A percentile compares a stretch with the other conserved stretches of the same genome.
Conservation (phyloP, 2,113 vertebrate species). For the Malurus melanocephalus region DNA sequence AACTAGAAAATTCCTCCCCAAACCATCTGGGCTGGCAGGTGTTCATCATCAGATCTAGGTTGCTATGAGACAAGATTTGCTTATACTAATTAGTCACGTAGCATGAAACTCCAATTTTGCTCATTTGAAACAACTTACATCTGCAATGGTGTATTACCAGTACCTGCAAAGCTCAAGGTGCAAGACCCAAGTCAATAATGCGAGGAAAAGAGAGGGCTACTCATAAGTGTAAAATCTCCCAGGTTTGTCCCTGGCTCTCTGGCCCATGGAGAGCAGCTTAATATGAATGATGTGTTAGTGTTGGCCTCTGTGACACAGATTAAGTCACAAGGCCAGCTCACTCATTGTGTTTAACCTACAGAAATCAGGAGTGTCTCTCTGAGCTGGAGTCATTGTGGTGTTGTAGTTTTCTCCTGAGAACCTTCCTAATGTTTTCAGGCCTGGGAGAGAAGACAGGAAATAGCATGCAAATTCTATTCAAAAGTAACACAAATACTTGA, state of each 20-base stretch:
- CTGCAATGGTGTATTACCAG: neutral
- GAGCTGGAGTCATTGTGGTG: neutral
- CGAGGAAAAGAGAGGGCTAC: neutral
- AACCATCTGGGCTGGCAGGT: conserved; percentile 76
- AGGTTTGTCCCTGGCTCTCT: neutral
- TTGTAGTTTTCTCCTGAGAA: neutral
- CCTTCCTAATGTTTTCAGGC: neutral
- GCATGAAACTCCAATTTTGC: conserved; percentile 42
- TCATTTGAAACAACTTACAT: conserved; percentile 58
- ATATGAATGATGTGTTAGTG: neutral
- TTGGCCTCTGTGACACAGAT: neutral
- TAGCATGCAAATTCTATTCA: neutral
- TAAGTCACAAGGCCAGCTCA: neutral
- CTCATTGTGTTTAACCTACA: neutral
- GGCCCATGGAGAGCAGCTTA: neutral
- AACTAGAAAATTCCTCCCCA: conserved; percentile 60
- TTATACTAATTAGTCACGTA: conserved; percentile 67
- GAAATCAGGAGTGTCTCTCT: neutral
- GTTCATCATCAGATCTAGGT: conserved; percentile 71
- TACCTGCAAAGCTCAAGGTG: conserved; percentile 21
- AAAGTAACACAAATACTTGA: neutral
- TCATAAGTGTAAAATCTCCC: neutral
- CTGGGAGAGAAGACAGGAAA: neutral
- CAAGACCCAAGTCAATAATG: conserved; percentile 18
- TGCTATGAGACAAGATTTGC: conserved; percentile 69